phyloP scores from a whole-genome alignment of 2,888 invertebrate species.

The Stegana nigrithorax region DNA sequence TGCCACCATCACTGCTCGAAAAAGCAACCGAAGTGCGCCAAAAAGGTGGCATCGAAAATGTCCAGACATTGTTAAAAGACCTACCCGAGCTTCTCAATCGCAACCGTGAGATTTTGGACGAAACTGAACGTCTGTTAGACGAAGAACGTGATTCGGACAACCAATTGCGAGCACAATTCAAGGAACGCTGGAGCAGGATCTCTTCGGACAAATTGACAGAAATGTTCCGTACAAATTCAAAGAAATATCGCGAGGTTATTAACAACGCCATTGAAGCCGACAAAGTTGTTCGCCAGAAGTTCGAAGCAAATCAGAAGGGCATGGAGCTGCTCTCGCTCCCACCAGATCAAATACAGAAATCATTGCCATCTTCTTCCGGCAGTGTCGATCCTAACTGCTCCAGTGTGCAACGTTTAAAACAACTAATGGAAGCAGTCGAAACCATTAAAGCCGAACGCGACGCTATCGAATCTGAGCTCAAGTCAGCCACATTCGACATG shows the following conservation, averaged over 20 bases:
- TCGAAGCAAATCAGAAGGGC: slow-evolving; percentile 78
- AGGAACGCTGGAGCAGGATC: slow-evolving; percentile 92
- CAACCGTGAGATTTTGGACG: slow-evolving; percentile 94
- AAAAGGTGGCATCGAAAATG: slow-evolving; percentile 80
- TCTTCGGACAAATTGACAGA: slow-evolving; percentile 89
- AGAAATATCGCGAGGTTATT: slow-evolving; percentile 92
- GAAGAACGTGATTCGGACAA: slow-evolving; percentile 94
- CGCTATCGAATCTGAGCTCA: slow-evolving; percentile 87
- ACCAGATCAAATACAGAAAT: slow-evolving; percentile 76
- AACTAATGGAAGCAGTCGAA: slow-evolving; percentile 86
- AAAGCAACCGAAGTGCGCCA: slow-evolving; percentile 84
- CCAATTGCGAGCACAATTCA: slow-evolving; percentile 88
- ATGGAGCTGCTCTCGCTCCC: slow-evolving; percentile 86
- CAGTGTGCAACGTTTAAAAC: slow-evolving; percentile 76
- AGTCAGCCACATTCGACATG: slow-evolving; percentile 84
- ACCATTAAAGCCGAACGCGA: slow-evolving; percentile 90
- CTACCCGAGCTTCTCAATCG: slow-evolving; percentile 90
- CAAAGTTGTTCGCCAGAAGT: slow-evolving; percentile 88
- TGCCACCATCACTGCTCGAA: slow-evolving; percentile 90
- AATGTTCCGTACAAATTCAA: slow-evolving; percentile 87
- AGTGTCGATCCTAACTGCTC: slow-evolving; percentile 72
- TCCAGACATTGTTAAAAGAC: slow-evolving; percentile 83
- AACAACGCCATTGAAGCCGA: slow-evolving; percentile 89
- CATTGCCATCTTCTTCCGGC: slow-evolving; percentile 76
- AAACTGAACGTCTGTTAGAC: slow-evolving; percentile 85